Base-by-base conservation (phyloP, 2,113 vertebrate species). In the Chascanopsetta lugubris region DNA sequence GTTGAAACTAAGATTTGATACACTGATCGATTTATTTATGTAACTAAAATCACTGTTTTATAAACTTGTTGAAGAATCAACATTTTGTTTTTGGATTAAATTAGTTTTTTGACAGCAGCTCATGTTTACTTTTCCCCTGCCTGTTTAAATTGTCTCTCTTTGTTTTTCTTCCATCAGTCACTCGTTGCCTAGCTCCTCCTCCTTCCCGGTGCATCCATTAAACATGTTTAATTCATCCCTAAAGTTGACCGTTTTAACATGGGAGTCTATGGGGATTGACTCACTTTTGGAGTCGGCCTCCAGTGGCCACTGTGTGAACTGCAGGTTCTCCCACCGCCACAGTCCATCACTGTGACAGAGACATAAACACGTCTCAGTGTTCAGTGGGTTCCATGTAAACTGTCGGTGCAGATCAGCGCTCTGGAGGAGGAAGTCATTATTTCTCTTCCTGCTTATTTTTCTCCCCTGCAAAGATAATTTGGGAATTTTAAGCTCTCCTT, bases 21-120 rank as follows among this genome's bases (percentile, higher is more conserved):
- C 95, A 95, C 94, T 95, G 94, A 97, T 94, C 93, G 91, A 97
- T 98, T 98, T 98, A 98, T 98, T 98, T 98, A 98, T 98, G 96
- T 97, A 97, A 97, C 94, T 97, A 96, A 98, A n/a, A 96, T 98
- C 94, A 95, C 96, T 96, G 96, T 98, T 98, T 98, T 98, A 95
- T 98, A 98, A 97, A 96, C 94, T 96, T 97, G 80, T 82, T 84
- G 75, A 93, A 95, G 93, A 97, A 96, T 92, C 94, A 94, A 95
- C 93, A 92, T 92, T 93, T 96, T 95, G 93, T 95, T 97, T 95
- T 97, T 77, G 94, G 91, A 97, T 96, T 96, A 98, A 98, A 97
- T 94, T 94, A 93, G 92, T 95, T 96, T 98, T 93, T 96, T 95
- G 93, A 95, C 94, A 97, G 92, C 94, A 97, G 91, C 91, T 94